Percentiles rank a stretch among this genome's conserved stretches.
These are phyloP conservation scores for Coelopa frigida DNA, from an alignment of 1,140 invertebrate genomes.

Conservation along the genomic window DNA sequence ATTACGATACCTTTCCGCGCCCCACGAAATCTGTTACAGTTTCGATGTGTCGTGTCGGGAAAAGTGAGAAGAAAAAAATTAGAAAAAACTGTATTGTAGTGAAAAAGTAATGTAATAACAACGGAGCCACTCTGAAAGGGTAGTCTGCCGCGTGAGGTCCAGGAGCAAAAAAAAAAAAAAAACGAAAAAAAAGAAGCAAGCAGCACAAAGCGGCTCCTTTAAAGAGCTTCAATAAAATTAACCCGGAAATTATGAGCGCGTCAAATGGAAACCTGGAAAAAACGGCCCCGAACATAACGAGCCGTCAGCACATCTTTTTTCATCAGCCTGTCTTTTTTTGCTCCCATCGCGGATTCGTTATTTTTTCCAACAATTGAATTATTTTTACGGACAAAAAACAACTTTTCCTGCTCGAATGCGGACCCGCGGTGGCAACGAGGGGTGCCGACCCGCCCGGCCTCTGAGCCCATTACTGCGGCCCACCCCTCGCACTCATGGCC, in stretches of 20 bases:
- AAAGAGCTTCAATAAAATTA: conserved; percentile 14
- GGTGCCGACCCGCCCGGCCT: conserved; percentile 11
- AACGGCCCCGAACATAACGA: conserved; percentile 13
- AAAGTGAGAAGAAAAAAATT: neutral
- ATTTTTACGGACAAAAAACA: conserved; percentile 30
- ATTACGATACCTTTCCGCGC: neutral
- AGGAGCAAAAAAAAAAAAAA: conserved; percentile 5
- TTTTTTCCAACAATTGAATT: conserved; percentile 44
- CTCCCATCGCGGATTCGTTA: conserved; percentile 35
- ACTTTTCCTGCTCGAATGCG: conserved; percentile 14
- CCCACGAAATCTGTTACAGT: neutral
- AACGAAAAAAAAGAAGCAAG: neutral
- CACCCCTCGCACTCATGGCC: conserved; percentile 7
- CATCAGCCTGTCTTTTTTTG: conserved; percentile 16
- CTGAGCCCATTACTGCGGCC: conserved; percentile 11
- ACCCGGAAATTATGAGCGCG: conserved; percentile 42
- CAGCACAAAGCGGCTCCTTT: too few relatives aligned
- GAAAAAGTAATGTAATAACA: too few relatives aligned
- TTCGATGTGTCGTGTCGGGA: neutral
- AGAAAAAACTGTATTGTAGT: neutral
- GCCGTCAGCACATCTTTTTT: conserved; percentile 16
- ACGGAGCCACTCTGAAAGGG: too few relatives aligned
- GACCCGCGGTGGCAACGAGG: conserved; percentile 24
- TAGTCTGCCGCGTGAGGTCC: too few relatives aligned
- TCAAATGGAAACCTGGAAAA: conserved; percentile 12